Evolutionary conservation across 92 coral and sea anemone genomes (phyloP).

Genomic region (Epizoanthus illoricatus): DNA sequence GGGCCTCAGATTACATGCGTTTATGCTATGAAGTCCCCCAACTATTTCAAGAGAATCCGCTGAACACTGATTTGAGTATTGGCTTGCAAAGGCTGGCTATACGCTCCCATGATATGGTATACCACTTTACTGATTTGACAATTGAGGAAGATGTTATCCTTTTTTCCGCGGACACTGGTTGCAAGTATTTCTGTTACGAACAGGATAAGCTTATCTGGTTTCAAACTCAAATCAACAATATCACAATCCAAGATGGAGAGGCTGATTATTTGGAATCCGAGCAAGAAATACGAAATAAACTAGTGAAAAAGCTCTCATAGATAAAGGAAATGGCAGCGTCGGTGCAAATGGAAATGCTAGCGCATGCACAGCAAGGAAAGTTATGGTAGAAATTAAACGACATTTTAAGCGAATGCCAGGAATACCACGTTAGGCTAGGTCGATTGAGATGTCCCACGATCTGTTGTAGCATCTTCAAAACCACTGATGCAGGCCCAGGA

Average conservation of each 20-base stretch:
- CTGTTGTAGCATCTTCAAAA: constrained; percentile 37
- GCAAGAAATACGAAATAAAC: constrained; percentile 22
- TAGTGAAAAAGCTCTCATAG: constrained; percentile 31
- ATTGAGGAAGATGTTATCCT: constrained; percentile 42
- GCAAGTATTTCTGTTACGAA: constrained; percentile 47
- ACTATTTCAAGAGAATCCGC: constrained; percentile 26
- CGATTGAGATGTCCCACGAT: constrained; percentile 10
- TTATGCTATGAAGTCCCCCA: constrained; percentile 36
- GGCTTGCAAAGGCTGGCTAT: constrained; percentile 42
- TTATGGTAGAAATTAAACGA: constrained; percentile 46
- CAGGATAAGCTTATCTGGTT: constrained; percentile 52
- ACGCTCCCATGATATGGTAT: constrained; percentile 45
- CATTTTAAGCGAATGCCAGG: constrained; percentile 46
- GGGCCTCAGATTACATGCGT: constrained; percentile 54
- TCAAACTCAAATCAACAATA: constrained; percentile 45
- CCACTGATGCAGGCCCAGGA: constrained; percentile 47
- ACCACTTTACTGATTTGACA: constrained; percentile 44
- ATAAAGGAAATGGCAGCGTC: constrained; percentile 41
- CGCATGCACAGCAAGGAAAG: constrained; percentile 35
- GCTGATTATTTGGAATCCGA: constrained; percentile 45
- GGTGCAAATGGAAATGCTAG: constrained; percentile 31
- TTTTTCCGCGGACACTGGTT: constrained; percentile 48
- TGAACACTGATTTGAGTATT: constrained; percentile 1
- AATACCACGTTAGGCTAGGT: constrained; percentile 18
- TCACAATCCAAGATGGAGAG: constrained; percentile 41